Evolutionary conservation across 2,113 vertebrate species (phyloP).

Genomic region (Spheniscus mendiculus): DNA sequence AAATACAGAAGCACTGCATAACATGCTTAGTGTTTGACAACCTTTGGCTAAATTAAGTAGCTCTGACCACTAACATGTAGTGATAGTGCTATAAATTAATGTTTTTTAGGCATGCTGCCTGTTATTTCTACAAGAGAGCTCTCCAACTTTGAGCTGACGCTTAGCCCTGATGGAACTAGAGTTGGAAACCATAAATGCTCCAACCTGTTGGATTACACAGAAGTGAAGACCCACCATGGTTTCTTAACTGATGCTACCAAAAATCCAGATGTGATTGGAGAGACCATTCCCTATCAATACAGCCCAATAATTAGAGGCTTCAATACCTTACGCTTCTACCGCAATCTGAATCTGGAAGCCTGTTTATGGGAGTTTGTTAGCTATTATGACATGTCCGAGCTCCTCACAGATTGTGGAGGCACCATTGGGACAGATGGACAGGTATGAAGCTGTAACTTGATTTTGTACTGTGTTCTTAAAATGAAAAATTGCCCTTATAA

Average conservation of each 20-base stretch:
- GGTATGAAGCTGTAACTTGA: constrained; percentile 61
- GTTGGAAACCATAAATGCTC: constrained; percentile 93
- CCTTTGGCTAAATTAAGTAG: not conserved
- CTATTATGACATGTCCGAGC: constrained; percentile 95
- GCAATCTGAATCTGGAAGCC: constrained; percentile 90
- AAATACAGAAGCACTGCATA: not conserved
- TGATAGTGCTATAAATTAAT: not conserved
- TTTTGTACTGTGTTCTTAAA: not conserved
- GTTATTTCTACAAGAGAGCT: constrained; percentile 91
- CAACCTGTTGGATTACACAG: constrained; percentile 87
- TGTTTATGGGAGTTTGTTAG: constrained; percentile 93
- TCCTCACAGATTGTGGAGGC: constrained; percentile 91
- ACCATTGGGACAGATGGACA: constrained; percentile 89
- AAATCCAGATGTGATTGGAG: constrained; percentile 79
- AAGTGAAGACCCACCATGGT: constrained; percentile 88
- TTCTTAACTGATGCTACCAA: constrained; percentile 85
- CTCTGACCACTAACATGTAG: not conserved
- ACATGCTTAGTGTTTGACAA: not conserved
- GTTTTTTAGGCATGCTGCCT: constrained; percentile 87
- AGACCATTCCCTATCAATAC: constrained; percentile 87
- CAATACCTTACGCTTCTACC: constrained; percentile 88
- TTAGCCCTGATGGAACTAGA: constrained; percentile 90
- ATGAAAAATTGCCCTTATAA: not conserved
- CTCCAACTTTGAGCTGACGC: constrained; percentile 91
- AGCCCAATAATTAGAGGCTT: constrained; percentile 79